Base-by-base conservation (phyloP, 2,888 invertebrate genomes). In the Cheilosia soror region DNA sequence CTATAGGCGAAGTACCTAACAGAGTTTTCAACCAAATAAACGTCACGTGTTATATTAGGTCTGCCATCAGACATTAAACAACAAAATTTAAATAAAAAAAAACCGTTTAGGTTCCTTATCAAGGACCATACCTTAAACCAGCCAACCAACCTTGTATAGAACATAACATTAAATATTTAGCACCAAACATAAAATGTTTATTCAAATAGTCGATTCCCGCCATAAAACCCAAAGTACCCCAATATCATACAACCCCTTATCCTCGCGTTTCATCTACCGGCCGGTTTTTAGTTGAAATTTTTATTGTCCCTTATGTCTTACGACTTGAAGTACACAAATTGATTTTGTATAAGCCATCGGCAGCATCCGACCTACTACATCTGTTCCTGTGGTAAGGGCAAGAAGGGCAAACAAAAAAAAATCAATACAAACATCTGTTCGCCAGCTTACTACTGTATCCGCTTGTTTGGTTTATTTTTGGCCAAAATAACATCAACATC, bases 401-500 rank as follows among this genome's bases (percentile, higher is more conserved):
- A 37, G 20, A 37, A 15, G 68, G 20, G 20, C 20, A 29, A 5
- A 42, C 44, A 65, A 11, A 44, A 47, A 58, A 63, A 66, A 81
- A 71, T 78, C 78, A 33, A 78, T 66, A 57, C 0, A 42, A 33
- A 72, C 77, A 78, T 83, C 82, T 83, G 82, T 68, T 71, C 42
- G 44, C 42, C 37, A 37, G 44, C 63, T 37, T 25, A 57, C n/a
- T n/a, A n/a, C 7, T 33, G 4, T 44, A 57, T 27, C 65, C 71
- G 65, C 44, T 71, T 82, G 81, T 77, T 83, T 62, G 78, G 66
- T 62, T 68, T 71, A 71, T 51, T 60, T 72, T 42, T 55, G 66
- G 40, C 72, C 60, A 72, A 66, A 82, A 60, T 72, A 72, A 82
- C 71, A 81, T 63, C 58, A 76, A 81, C 76, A 81, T 37, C 68